These are phyloP conservation scores for Periophthalmus modestus DNA, from an alignment of 2,113 vertebrate species.

Conservation along the genomic window DNA sequence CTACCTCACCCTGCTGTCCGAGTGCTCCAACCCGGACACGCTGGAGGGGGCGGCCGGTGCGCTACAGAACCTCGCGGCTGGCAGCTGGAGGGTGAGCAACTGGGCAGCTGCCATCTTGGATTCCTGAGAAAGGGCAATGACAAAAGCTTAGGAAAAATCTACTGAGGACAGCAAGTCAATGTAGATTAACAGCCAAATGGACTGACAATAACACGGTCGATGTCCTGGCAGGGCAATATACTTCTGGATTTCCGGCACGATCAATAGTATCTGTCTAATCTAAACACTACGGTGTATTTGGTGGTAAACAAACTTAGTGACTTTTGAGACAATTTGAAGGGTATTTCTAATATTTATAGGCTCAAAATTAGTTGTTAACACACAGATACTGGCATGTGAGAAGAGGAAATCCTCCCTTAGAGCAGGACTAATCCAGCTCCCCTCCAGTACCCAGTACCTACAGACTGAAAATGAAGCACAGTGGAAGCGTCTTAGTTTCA, in stretches of 20 bases:
- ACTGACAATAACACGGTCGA: not conserved
- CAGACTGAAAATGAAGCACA: too few relatives aligned
- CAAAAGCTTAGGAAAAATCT: not conserved
- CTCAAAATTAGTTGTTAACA: not conserved
- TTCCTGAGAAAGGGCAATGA: slow-evolving; percentile 30
- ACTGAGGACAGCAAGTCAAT: slow-evolving; percentile 2
- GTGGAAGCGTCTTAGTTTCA: too few relatives aligned
- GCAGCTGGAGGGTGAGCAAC: slow-evolving; percentile 93
- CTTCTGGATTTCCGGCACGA: not conserved
- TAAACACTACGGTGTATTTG: not conserved
- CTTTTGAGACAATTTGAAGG: not conserved
- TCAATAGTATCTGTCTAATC: slow-evolving; percentile 2
- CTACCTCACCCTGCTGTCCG: slow-evolving; percentile 97
- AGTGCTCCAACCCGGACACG: slow-evolving; percentile 97
- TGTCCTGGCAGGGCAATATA: not conserved
- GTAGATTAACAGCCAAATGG: not conserved
- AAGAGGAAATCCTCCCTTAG: too few relatives aligned
- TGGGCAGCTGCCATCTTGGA: slow-evolving; percentile 12
- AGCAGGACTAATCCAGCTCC: too few relatives aligned
- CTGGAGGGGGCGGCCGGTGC: slow-evolving; percentile 95
- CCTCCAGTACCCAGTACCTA: too few relatives aligned
- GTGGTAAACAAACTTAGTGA: not conserved
- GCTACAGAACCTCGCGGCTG: slow-evolving; percentile 95
- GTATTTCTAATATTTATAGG: not conserved
- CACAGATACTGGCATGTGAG: too few relatives aligned